These are phyloP conservation scores for Clistopyga incitator DNA, from an alignment of 2,888 invertebrate genomes.

Conservation along the genomic window DNA sequence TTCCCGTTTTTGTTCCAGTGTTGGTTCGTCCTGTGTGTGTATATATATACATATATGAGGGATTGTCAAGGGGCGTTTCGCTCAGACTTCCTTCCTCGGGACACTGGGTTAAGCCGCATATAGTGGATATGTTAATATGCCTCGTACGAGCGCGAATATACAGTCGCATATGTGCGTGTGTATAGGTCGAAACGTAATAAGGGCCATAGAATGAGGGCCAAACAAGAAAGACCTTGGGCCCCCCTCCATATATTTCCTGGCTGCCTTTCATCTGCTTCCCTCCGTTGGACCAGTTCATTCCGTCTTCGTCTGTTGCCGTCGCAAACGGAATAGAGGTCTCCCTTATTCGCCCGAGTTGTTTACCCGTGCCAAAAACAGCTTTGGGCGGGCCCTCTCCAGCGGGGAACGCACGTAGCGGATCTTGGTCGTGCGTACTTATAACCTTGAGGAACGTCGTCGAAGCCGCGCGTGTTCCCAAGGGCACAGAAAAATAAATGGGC, in stretches of 20 bases:
- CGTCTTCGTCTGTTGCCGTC: conserved; percentile 48
- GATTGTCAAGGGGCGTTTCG: conserved; percentile 53
- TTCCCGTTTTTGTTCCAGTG: conserved; percentile 17
- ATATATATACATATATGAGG: conserved; percentile 34
- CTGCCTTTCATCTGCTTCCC: conserved; percentile 50
- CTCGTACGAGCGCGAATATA: conserved; percentile 20
- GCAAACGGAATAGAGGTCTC: conserved; percentile 57
- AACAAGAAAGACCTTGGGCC: conserved; percentile 71
- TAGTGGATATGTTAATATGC: conserved; percentile 45
- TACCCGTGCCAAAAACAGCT: conserved; percentile 63
- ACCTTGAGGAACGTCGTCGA: conserved; percentile 59
- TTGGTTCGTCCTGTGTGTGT: conserved; percentile 22
- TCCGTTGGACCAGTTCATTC: conserved; percentile 42
- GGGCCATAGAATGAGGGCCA: conserved; percentile 61
- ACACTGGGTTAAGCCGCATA: conserved; percentile 54
- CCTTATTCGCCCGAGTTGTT: conserved; percentile 62
- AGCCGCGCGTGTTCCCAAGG: conserved; percentile 24
- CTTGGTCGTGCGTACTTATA: conserved; percentile 57
- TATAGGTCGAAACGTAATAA: conserved; percentile 61
- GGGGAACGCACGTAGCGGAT: conserved; percentile 42
- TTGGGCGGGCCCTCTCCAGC: conserved; percentile 40
- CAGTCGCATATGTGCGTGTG: conserved; percentile 39
- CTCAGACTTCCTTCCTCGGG: conserved; percentile 48
- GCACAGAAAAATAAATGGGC: conserved; percentile 39
- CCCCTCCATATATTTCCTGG: conserved; percentile 44